Evolutionary conservation across 2,888 invertebrate species (phyloP), one percentile per base, ranked within the genome.

Genomic region (Synergus laeviventris): DNA sequence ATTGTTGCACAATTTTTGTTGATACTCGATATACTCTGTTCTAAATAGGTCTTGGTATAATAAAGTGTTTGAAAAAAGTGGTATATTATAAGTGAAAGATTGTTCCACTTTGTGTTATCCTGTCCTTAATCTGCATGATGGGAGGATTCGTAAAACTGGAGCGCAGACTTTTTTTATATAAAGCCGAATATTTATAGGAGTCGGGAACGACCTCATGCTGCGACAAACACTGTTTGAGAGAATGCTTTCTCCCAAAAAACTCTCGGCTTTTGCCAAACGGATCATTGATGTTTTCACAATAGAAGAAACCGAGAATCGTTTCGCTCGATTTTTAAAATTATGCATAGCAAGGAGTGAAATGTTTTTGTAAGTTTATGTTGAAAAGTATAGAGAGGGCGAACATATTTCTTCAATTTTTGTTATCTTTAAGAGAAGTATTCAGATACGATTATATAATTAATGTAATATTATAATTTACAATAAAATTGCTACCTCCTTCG

Each of bases 141-240:
- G 18, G 18, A 36, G n/a, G 62, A 62, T 62, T 62, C n/a, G 31
- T 62, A 38, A 62, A 38, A 62, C 36, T 62, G 36, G 62, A 36
- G 62, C 38, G 36, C 38, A 38, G 38, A 38, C 62, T 62, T 62
- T 56, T 21, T 42, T 54, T 54, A 31, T 62, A 62, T 62, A 62
- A 62, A n/a, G n/a, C 38, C n/a, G 18, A 62, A 62, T 62, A 62
- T 62, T 62, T 62, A 62, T 62, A 62, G 62, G 36, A 36, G 62
- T 38, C n/a, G n/a, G n/a, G n/a, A 62, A 62, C 36, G 38, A 62
- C n/a, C 36, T 62, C n/a, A 62, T 62, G 62, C 62, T 62, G 38
- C 36, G 38, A 36, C 62, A 62, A 2, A 38, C 31, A 61, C 14
- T 61, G 16, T 31, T 61, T 16, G 14, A 9, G n/a, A 62, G 62